These are phyloP conservation scores for Parnassius apollo DNA, from an alignment of 2,888 invertebrate species.

Conservation along the genomic window DNA sequence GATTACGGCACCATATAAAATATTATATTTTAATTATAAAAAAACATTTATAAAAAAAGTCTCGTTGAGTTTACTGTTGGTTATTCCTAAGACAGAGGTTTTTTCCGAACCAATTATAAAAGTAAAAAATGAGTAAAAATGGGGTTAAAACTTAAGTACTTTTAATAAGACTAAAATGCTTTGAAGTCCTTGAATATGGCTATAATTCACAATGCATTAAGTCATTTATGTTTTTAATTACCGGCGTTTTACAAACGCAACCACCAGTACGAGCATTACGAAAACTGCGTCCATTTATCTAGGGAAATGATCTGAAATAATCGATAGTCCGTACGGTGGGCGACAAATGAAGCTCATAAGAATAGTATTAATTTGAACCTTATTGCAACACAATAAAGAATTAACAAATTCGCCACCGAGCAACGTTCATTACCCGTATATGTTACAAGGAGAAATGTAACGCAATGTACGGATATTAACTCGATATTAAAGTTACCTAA, in stretches of 20 bases:
- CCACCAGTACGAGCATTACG: conserved; percentile 12
- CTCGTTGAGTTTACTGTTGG: too few species aligned
- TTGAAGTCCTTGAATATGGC: too few species aligned
- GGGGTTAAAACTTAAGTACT: too few species aligned
- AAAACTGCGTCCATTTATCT: conserved; percentile 23
- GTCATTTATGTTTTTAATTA: too few species aligned
- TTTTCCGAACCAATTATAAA: too few species aligned
- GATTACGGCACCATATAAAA: too few species aligned
- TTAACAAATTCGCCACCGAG: background rate
- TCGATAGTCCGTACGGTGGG: conserved; percentile 18
- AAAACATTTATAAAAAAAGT: too few species aligned
- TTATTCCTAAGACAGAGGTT: too few species aligned
- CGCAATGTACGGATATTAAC: conserved; percentile 30
- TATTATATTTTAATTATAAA: too few species aligned
- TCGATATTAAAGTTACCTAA: conserved; percentile 28
- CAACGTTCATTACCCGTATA: conserved; percentile 24
- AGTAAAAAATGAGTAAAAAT: too few species aligned
- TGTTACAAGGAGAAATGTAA: conserved; percentile 32
- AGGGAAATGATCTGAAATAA: conserved; percentile 29
- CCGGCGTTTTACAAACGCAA: conserved; percentile 16
- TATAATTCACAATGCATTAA: too few species aligned
- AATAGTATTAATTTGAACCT: conserved; percentile 6
- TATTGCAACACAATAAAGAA: conserved; percentile 10
- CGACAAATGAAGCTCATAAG: conserved; percentile 2
- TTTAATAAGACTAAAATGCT: too few species aligned